Base-by-base conservation (phyloP, 2,888 invertebrate genomes). In the Nebria brevicollis region DNA sequence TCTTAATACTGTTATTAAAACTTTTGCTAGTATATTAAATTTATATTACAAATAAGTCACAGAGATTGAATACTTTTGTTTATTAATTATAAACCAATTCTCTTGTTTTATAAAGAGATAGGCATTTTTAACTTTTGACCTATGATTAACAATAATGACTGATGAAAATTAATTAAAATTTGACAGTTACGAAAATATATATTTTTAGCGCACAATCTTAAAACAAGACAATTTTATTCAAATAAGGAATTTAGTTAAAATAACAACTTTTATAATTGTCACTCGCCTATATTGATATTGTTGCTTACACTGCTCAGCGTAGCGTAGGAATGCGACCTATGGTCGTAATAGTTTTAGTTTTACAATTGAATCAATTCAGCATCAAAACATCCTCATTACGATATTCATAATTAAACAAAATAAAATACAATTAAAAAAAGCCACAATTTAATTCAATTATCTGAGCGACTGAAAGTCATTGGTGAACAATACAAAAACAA, bases 301-400 rank as follows among this genome's bases (percentile, higher is more conserved):
- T 5, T 34, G 34, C 34, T 34, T 34, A 34, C 34, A 34, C 34
- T 34, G 34, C 34, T 4, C 5, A 34, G 34, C 5, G 34, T 34
- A 34, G 34, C 5, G 34, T 34, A 34, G 34, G 34, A 34, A 34
- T 34, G 34, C 34, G 34, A 34, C 34, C 4, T 34, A 1, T 54
- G 54, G 54, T 54, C 54, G 13, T 6, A 8, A 54, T 54, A 54
- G 0, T 54, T 54, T 54, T 54, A 54, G 54, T 54, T 54, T 54
- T 54, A 54, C 54, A 54, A 54, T 54, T 72, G 72, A 77, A 54
- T 77, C 70, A 65, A 72, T 77, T 77, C 26, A 20, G 26, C 65
- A 72, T 54, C 77, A 72, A 77, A 77, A 77, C 77, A 77, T 77
- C 77, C 77, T 77, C 72, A 82, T 82, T 77, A 75, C 68, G 42